Evolutionary conservation across 2,113 vertebrate genomes (phyloP).

Genomic region (Labeo rohita): DNA sequence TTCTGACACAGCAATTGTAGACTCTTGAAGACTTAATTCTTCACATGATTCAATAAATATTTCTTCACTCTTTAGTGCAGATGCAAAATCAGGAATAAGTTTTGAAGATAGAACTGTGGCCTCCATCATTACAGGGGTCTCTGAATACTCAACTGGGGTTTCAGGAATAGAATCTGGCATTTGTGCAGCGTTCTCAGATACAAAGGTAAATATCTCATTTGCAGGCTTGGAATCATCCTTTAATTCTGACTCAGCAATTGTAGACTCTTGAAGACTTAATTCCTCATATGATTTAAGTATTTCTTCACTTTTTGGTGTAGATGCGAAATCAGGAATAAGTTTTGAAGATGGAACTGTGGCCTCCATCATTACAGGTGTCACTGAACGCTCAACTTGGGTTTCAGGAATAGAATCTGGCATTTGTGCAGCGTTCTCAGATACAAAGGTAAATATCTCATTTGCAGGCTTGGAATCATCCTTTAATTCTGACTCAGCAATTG

Average conservation of each 20-base stretch:
- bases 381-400: conserved; percentile 10
- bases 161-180: background rate
- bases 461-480: no score
- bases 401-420: background rate
- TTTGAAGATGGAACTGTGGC: conserved; percentile 21
- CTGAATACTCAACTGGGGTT: conserved; percentile 10
- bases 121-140: conserved; percentile 26
- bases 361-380: conserved; percentile 25
- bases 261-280: background rate
- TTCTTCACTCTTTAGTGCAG: conserved; percentile 14
- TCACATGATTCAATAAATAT: no score
- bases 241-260: background rate
- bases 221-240: background rate
- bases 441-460: background rate
- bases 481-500: no score
- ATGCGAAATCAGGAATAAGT: conserved; percentile 47
- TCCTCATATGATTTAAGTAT: background rate
- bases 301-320: conserved; percentile 33
- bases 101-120: conserved; percentile 22
- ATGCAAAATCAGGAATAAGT: conserved; percentile 47
- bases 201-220: background rate
- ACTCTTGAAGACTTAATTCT: no score
- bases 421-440: background rate
- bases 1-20: no score
- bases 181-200: background rate